Conservation (phyloP, 1,140 invertebrate species). For the Drosophila persimilis region DNA sequence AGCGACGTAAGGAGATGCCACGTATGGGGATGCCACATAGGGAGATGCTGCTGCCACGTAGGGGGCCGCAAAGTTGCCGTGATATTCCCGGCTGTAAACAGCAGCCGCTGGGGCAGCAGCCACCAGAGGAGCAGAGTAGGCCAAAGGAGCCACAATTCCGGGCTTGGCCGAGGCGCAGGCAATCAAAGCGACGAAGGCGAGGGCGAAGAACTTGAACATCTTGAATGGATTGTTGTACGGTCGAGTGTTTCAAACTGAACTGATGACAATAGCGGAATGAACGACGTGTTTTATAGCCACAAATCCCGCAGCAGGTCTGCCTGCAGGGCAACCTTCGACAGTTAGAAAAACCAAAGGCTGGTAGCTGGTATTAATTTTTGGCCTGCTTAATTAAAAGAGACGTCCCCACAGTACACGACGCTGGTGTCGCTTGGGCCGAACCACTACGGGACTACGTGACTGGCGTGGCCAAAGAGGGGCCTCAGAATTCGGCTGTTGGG, state of each 20-base stretch:
- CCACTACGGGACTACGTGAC: constrained; percentile 47
- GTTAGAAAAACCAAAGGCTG: too few relatives aligned
- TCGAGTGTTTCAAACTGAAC: constrained; percentile 56
- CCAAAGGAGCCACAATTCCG: constrained; percentile 57
- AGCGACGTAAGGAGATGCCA: too few relatives aligned
- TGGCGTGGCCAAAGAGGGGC: constrained; percentile 13
- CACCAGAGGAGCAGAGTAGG: constrained; percentile 55
- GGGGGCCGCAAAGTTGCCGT: constrained; percentile 67
- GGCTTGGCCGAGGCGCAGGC: constrained; percentile 70
- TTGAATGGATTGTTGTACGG: constrained; percentile 45
- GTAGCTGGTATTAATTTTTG: not conserved
- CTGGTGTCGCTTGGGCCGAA: not conserved
- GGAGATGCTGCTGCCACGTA: constrained; percentile 16
- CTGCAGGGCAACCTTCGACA: constrained; percentile 16
- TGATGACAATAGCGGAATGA: constrained; percentile 41
- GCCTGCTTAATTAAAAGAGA: constrained; percentile 25
- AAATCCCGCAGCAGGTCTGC: not conserved
- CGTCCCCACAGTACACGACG: constrained; percentile 5
- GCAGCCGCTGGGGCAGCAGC: constrained; percentile 11
- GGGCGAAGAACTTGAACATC: constrained; percentile 73
- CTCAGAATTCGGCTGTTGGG: constrained; percentile 12
- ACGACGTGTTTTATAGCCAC: too few relatives aligned
- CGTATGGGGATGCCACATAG: too few relatives aligned
- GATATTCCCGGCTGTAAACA: constrained; percentile 57
- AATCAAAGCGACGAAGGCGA: constrained; percentile 62